Base-by-base conservation (phyloP, 2,888 invertebrate genomes). In the Nomada fabriciana region DNA sequence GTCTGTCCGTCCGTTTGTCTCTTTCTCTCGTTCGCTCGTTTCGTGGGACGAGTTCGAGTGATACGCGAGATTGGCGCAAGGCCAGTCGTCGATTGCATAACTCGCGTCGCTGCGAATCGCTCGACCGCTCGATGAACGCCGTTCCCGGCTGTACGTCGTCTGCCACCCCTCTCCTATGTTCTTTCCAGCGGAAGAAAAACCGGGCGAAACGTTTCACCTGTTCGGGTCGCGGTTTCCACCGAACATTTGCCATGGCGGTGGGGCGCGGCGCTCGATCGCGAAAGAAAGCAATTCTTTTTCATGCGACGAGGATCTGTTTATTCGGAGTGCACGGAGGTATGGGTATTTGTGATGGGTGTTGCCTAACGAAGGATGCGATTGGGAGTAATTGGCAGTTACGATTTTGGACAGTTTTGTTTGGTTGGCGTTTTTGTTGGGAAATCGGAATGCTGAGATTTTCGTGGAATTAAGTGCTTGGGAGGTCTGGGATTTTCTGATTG, bases 61-160 rank as follows among this genome's bases (percentile, higher is more conserved):
- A 89, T 90, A 89, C 85, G 87, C 86, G 88, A 90, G 90, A 92
- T 91, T 92, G 91, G 91, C 91, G 89, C 92, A 92, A 92, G 92
- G 92, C 92, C 92, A 91, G 87, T 82, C 85, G 78, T 71, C 86
- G 84, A 89, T 92, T 92, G 89, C 92, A 86, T 91, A 92, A 92
- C 91, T 80, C 87, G 86, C 84, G 86, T 89, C 83, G 79, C 68
- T 83, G 85, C 85, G 83, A 89, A 89, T 89, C 85, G 86, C 81
- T 85, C 80, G 71, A 53, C 73, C 70, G 83, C 87, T 79, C 86
- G 83, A 82, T 79, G 83, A 85, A 60, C 78, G 72, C 76, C 61
- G 78, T 43, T 78, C 59, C 67, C 77, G 73, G 68, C 72, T 60
- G 61, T 74, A 23, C 42, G 5, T 36, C 64, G 69, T 60, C 72